Percentiles rank a stretch among this genome's conserved stretches.
Evolutionary conservation across 2,113 vertebrate species (phyloP).

Genomic region (Smithornis capensis): DNA sequence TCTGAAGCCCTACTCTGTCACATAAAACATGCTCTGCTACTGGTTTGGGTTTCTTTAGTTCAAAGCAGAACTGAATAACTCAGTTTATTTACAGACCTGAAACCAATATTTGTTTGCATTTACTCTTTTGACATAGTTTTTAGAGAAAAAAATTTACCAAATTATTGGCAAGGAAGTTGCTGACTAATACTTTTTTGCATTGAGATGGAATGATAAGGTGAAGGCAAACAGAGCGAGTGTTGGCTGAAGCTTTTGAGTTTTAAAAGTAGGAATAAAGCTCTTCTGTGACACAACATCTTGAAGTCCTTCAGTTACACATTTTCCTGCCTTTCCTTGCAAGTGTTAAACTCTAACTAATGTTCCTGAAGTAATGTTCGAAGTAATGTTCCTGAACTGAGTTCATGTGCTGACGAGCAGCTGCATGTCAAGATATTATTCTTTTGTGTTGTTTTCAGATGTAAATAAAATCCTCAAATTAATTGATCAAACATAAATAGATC

Average conservation of each 20-base stretch:
- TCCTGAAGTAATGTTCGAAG: no score
- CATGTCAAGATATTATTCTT: background rate
- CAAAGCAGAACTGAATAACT: slow-evolving; percentile 6
- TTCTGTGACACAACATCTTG: background rate
- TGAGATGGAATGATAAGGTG: background rate
- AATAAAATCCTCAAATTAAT: background rate
- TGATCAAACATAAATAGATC: background rate
- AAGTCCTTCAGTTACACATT: background rate
- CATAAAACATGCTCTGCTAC: background rate
- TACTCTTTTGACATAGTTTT: slow-evolving; percentile 15
- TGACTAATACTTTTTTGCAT: background rate
- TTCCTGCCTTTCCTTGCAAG: background rate
- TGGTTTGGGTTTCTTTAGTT: slow-evolving; percentile 3
- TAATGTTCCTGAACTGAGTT: background rate
- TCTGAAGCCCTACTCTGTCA: background rate
- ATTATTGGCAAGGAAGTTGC: slow-evolving; percentile 4
- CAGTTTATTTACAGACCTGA: slow-evolving; percentile 52
- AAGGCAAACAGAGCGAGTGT: background rate
- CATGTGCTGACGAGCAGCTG: background rate
- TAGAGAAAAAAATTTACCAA: background rate
- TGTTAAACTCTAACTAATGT: background rate
- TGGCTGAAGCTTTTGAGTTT: background rate
- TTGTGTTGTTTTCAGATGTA: background rate
- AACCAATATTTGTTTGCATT: slow-evolving; percentile 46
- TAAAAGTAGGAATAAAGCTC: background rate